phyloP scores from a whole-genome alignment of 2,888 invertebrate genomes.

The Automeris io region DNA sequence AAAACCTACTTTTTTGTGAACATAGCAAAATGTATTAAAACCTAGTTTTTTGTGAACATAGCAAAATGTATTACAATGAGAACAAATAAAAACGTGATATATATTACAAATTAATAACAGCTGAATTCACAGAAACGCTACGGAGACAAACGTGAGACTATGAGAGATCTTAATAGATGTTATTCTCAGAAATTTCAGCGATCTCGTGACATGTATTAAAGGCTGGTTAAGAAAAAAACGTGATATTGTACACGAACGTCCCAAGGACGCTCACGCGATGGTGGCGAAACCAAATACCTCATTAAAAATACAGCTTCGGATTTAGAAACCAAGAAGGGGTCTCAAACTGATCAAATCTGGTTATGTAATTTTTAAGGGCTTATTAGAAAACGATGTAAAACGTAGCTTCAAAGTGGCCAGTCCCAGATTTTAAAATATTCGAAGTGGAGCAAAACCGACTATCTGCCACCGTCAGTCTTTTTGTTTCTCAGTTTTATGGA shows the following conservation, averaged over 20 bases:
- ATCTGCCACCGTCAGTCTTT: too few relatives aligned
- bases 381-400: too few relatives aligned
- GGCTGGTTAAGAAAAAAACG: slow-evolving; percentile 38
- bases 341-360: too few relatives aligned
- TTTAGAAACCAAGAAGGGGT: background rate
- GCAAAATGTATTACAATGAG: too few relatives aligned
- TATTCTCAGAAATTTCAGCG: slow-evolving; percentile 13
- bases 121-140: background rate
- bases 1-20: too few relatives aligned
- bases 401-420: too few relatives aligned
- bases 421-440: too few relatives aligned
- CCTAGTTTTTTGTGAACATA: too few relatives aligned
- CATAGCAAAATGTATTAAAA: too few relatives aligned
- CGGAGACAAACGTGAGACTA: background rate
- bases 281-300: background rate
- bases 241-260: slow-evolving; percentile 47
- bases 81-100: background rate
- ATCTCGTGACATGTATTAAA: slow-evolving; percentile 32
- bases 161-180: background rate
- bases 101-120: background rate
- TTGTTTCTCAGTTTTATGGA: too few relatives aligned
- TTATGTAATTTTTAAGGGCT: too few relatives aligned
- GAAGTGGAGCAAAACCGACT: too few relatives aligned
- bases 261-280: slow-evolving; percentile 59
- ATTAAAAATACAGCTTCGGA: background rate